phyloP scores from a whole-genome alignment of 2,888 invertebrate species.

The Choreutis nemorana region DNA sequence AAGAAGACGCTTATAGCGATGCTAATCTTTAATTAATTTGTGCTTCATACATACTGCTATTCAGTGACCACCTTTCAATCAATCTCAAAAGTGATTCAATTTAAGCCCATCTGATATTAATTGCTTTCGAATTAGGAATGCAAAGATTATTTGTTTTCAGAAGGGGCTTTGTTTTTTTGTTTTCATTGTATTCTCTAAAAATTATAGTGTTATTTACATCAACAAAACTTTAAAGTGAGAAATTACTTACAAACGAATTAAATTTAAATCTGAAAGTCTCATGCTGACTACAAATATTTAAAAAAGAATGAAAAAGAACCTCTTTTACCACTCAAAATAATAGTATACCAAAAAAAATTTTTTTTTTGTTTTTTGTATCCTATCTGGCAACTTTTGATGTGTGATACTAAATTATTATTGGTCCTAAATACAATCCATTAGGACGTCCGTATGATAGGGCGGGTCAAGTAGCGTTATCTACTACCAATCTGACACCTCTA shows the following conservation, averaged over 20 bases:
- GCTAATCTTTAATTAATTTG: constrained; percentile 32
- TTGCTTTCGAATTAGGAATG: constrained; percentile 17
- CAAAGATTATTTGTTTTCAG: constrained; percentile 15
- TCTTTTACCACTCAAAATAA: no score
- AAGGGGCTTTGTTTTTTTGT: no score
- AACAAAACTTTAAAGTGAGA: no score
- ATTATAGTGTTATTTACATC: no score
- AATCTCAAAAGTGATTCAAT: constrained; percentile 35
- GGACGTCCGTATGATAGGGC: constrained; percentile 41
- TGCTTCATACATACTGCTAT: constrained; percentile 27
- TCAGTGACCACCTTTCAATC: constrained; percentile 36
- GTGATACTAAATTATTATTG: constrained; percentile 35
- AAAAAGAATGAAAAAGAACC: no score
- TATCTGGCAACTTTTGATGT: constrained; percentile 14
- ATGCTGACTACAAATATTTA: no score
- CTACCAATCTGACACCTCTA: constrained; percentile 34
- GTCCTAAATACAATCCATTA: constrained; percentile 43
- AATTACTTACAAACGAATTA: no score
- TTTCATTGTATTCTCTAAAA: no score
- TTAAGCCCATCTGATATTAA: constrained; percentile 32
- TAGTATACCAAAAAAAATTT: no score
- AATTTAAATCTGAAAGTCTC: no score
- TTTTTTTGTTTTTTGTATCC: no score
- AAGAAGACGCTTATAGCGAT: constrained; percentile 8
- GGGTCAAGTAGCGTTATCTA: no score